phyloP scores from a whole-genome alignment of 2,888 invertebrate species.

The Eupithecia dodoneata region DNA sequence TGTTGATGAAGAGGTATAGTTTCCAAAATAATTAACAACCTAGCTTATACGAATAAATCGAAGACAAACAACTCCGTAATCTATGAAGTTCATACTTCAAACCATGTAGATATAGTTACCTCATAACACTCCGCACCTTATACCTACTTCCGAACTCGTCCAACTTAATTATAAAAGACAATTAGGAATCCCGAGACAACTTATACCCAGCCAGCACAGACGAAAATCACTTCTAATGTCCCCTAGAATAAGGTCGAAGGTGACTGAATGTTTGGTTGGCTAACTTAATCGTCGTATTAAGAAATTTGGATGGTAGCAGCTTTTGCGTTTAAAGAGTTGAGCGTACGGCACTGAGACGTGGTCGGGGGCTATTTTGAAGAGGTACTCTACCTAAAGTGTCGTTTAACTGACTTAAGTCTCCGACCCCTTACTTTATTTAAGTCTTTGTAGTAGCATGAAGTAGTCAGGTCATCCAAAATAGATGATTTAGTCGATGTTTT shows the following conservation, averaged over 20 bases:
- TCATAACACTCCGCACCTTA: slow-evolving; percentile 17
- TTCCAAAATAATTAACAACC: too few relatives aligned
- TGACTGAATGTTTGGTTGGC: slow-evolving; percentile 34
- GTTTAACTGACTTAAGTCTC: too few relatives aligned
- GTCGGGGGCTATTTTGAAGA: neutral
- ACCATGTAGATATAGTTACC: neutral
- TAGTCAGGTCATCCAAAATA: too few relatives aligned
- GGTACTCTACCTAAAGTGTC: too few relatives aligned
- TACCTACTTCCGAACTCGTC: slow-evolving; percentile 58
- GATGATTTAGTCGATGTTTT: too few relatives aligned
- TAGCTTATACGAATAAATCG: too few relatives aligned
- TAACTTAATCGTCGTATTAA: slow-evolving; percentile 56
- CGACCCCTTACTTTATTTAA: too few relatives aligned
- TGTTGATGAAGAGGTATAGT: too few relatives aligned
- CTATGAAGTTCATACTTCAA: slow-evolving; percentile 4
- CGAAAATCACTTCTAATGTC: slow-evolving; percentile 40
- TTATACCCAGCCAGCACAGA: slow-evolving; percentile 8
- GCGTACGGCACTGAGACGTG: neutral
- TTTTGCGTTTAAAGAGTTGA: slow-evolving; percentile 45
- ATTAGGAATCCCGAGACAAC: slow-evolving; percentile 54
- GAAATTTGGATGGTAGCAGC: slow-evolving; percentile 54
- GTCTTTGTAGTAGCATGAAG: too few relatives aligned
- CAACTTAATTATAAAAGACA: slow-evolving; percentile 67
- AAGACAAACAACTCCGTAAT: too few relatives aligned
- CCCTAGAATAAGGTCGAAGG: slow-evolving; percentile 32